Percentiles rank a stretch among this genome's conserved stretches.
Evolutionary conservation across 1,140 invertebrate species (phyloP).

Genomic region (Chelonus insularis): DNA sequence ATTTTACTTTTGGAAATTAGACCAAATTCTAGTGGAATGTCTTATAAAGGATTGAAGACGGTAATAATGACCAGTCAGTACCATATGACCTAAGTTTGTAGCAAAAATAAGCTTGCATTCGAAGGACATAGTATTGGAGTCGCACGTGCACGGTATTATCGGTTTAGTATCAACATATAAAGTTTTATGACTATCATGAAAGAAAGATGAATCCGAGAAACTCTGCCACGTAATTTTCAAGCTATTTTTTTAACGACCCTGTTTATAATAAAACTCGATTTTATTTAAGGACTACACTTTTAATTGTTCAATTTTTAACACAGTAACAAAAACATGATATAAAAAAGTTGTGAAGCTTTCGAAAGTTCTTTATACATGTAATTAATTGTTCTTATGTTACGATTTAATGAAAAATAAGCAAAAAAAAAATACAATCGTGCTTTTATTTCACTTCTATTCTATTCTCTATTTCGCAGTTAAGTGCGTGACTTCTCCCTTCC

Average conservation of each 20-base stretch:
- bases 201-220: slow-evolving; percentile 19
- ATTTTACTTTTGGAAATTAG: neutral
- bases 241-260: too few relatives aligned
- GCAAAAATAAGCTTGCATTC: neutral
- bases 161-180: slow-evolving; percentile 23
- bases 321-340: too few relatives aligned
- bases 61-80: neutral
- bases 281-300: too few relatives aligned
- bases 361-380: too few relatives aligned
- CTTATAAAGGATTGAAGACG: neutral
- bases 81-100: too few relatives aligned
- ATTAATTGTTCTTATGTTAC: too few relatives aligned
- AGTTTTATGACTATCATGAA: slow-evolving; percentile 26
- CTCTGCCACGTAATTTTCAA: slow-evolving; percentile 1
- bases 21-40: neutral
- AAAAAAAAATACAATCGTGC: neutral
- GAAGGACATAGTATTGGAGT: slow-evolving; percentile 6
- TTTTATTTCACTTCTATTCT: slow-evolving; percentile 7
- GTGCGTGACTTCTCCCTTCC: neutral
- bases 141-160: slow-evolving; percentile 3
- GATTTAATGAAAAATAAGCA: too few relatives aligned
- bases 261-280: too few relatives aligned
- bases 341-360: too few relatives aligned
- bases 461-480: neutral
- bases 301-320: too few relatives aligned